Base-by-base conservation (phyloP, 2,113 vertebrate genomes). In the Boulengeromyrus knoepffleri region DNA sequence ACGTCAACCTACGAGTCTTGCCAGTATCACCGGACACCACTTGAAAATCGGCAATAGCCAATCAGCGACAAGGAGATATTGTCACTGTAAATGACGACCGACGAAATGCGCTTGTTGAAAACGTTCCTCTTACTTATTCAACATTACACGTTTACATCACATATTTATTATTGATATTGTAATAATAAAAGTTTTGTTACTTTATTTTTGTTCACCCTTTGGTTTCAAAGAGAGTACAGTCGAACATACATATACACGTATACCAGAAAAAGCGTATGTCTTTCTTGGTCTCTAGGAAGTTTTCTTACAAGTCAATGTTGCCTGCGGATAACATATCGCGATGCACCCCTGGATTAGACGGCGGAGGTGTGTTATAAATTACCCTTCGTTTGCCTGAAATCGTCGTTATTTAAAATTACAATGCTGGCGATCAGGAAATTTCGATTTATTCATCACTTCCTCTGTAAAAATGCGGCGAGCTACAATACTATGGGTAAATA, bases 361-460 rank as follows among this genome's bases (percentile, higher is more conserved):
- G 5, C 31, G 13, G 31, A 19, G n/a, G 50, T 36, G 47, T 87
- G 85, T 31, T 42, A 8, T 1, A 13, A 45, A 3, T 42, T 42
- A 39, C 36, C 3, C 1, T 66, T 66, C 36, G 3, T 7, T 6
- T 62, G 21, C 3, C 36, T 85, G 4, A 49, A 85, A 27, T 24
- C 8, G 45, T 46, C 12, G 42, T 49, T 49, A 47, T 27, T 47
- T 46, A 85, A 49, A 47, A 83, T 27, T 89, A 85, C n/a, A 19
- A 96, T 96, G 95, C 6, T 92, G 7, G 74, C 53, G 2, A 0
- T 93, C 1, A 92, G 92, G 49, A 19, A 77, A 3, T 45, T 93
- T 0, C 88, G 74, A 74, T 90, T 92, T 12, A 6, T 94, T 24
- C 91, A 89, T 1, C 1, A 85, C 6, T 49, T 88, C 27, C 47